Evolutionary conservation across 92 coral and sea anemone genomes (phyloP).

Genomic region (Phenganax marumi): DNA sequence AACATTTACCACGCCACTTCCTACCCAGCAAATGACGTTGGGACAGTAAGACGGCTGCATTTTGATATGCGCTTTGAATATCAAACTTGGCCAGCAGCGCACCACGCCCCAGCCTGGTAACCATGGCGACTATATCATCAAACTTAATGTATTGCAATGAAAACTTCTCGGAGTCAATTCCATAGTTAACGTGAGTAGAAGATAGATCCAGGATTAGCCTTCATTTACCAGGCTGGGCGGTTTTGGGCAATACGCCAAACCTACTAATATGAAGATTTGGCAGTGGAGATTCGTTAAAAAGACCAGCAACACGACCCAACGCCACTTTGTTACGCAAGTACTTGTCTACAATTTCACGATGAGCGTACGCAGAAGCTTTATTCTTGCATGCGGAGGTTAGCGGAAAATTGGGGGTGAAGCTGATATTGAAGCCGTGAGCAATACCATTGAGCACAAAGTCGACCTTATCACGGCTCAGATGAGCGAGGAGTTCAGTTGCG

Average conservation of each 20-base stretch:
- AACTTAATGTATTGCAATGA: slow-evolving; percentile 25
- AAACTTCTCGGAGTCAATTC: slow-evolving; percentile 22
- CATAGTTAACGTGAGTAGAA: slow-evolving; percentile 1
- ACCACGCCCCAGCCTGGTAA: slow-evolving; percentile 27
- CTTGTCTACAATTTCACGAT: slow-evolving; percentile 8
- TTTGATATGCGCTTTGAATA: slow-evolving; percentile 41
- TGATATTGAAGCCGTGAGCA: not conserved
- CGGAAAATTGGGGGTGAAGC: not conserved
- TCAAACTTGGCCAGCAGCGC: slow-evolving; percentile 44
- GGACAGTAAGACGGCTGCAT: slow-evolving; percentile 23
- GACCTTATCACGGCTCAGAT: not conserved
- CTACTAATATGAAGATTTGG: slow-evolving; percentile 43
- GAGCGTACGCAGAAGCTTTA: slow-evolving; percentile 29
- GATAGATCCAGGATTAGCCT: slow-evolving; percentile 44
- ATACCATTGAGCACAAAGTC: too few relatives aligned
- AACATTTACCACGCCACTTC: slow-evolving; percentile 53
- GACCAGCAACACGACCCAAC: slow-evolving; percentile 28
- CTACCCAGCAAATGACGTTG: slow-evolving; percentile 47
- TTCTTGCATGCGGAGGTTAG: slow-evolving; percentile 32
- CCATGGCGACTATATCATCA: slow-evolving; percentile 35
- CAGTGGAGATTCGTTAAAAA: slow-evolving; percentile 4
- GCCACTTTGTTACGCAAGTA: not conserved
- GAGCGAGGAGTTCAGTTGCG: not conserved
- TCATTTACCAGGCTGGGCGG: slow-evolving; percentile 30
- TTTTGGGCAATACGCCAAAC: slow-evolving; percentile 51